Percentiles rank a stretch among this genome's conserved stretches.
Conservation (phyloP, 2,888 invertebrate species). For the Lordiphosa andalusiaca region DNA sequence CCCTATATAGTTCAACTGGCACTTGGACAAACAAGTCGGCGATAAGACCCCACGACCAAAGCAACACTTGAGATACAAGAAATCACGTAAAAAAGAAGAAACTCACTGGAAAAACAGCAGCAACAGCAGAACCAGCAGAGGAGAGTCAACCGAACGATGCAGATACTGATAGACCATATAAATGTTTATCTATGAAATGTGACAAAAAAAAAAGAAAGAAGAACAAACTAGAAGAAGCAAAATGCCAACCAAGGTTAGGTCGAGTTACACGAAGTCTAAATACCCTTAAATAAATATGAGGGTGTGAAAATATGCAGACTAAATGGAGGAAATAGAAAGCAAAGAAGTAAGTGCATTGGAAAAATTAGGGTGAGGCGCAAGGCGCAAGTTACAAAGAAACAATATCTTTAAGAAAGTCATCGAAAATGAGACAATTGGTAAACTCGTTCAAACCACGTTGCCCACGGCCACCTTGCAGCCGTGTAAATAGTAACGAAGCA, state of each 20-base stretch:
- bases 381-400: no score
- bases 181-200: constrained; percentile 57
- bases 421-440: no score
- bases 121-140: constrained; percentile 1
- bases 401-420: no score
- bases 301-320: no score
- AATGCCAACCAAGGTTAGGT: neutral
- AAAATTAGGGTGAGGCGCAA: no score
- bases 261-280: neutral
- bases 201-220: constrained; percentile 17
- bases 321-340: neutral
- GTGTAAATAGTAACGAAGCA: no score
- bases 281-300: neutral
- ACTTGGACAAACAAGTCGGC: constrained; percentile 67
- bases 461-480: no score
- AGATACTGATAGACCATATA: constrained; percentile 46
- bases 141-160: constrained; percentile 43
- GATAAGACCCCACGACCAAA: constrained; percentile 60
- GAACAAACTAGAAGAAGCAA: neutral
- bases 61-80: constrained; percentile 70
- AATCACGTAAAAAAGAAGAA: constrained; percentile 58
- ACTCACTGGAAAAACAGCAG: constrained; percentile 9
- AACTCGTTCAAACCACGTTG: no score
- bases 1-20: constrained; percentile 65
- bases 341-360: no score